These are phyloP conservation scores for Holothuria leucospilota DNA, from an alignment of 53 echinoderm and acorn worm species.

Conservation along the genomic window DNA sequence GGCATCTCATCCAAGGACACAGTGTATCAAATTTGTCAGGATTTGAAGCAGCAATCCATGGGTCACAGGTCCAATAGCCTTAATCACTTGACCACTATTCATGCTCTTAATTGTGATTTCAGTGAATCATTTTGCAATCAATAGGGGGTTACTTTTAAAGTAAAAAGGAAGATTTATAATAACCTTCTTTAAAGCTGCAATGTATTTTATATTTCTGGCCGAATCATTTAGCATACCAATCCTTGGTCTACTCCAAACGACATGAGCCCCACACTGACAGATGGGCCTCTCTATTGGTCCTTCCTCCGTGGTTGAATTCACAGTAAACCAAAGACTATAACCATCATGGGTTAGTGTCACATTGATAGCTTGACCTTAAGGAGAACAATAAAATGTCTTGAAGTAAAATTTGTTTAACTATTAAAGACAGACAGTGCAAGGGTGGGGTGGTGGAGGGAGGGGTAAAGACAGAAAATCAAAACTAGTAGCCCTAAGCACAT, in stretches of 20 bases:
- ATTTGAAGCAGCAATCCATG: too few relatives aligned
- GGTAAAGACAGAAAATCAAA: too few relatives aligned
- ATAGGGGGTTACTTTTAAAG: too few relatives aligned
- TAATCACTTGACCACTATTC: too few relatives aligned
- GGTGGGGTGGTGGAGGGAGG: too few relatives aligned
- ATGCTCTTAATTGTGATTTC: too few relatives aligned
- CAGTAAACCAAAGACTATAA: slow-evolving; percentile 93
- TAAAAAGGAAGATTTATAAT: neutral
- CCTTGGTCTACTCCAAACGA: slow-evolving; percentile 79
- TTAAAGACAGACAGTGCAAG: too few relatives aligned
- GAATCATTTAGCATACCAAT: slow-evolving; percentile 88
- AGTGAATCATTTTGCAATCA: too few relatives aligned
- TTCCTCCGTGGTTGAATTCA: slow-evolving; percentile 13
- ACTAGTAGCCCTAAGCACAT: too few relatives aligned
- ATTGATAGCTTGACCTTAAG: slow-evolving; percentile 69
- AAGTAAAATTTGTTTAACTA: neutral
- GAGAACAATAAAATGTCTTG: neutral
- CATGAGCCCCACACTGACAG: slow-evolving; percentile 83
- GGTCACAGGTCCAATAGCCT: too few relatives aligned
- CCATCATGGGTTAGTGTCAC: slow-evolving; percentile 83
- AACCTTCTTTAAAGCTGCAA: slow-evolving; percentile 76
- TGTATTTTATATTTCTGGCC: slow-evolving; percentile 70
- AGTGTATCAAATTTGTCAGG: too few relatives aligned
- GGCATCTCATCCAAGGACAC: too few relatives aligned
- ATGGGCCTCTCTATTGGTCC: slow-evolving; percentile 71